phyloP scores from a whole-genome alignment of 37 sponge, comb jelly and placozoan genomes.

The Amphimedon queenslandica region DNA sequence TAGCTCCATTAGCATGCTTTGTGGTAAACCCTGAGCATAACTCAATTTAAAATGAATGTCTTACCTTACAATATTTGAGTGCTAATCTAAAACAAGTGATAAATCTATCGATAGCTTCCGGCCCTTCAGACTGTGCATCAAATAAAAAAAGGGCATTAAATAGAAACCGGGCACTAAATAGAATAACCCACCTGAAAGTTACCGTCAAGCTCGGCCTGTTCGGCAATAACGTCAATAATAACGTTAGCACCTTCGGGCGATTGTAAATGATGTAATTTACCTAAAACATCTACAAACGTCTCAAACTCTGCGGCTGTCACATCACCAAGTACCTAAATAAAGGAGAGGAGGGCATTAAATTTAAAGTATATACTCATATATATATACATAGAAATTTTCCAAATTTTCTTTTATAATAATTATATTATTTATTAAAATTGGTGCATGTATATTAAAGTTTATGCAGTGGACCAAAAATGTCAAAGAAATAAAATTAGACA shows the following conservation, averaged over 20 bases:
- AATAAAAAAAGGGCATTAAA: not conserved
- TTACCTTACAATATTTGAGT: slow-evolving; percentile 58
- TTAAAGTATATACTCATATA: no score
- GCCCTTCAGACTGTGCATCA: slow-evolving; percentile 6
- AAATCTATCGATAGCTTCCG: slow-evolving; percentile 42
- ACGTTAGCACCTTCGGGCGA: slow-evolving; percentile 39
- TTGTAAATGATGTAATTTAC: slow-evolving; percentile 27
- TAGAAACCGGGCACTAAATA: not conserved
- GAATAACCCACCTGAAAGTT: slow-evolving; percentile 46
- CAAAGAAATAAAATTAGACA: no score
- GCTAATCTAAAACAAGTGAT: slow-evolving; percentile 55
- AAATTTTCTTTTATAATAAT: no score
- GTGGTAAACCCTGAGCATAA: no score
- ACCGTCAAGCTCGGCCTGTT: slow-evolving; percentile 53
- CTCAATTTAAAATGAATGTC: not conserved
- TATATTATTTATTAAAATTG: no score
- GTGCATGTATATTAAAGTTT: no score
- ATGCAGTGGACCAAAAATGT: no score
- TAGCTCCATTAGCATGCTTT: no score
- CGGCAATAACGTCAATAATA: slow-evolving; percentile 23
- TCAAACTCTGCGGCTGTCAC: slow-evolving; percentile 63
- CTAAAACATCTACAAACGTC: slow-evolving; percentile 36
- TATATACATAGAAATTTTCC: no score
- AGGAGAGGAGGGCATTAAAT: not conserved
- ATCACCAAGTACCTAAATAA: slow-evolving; percentile 36